phyloP scores from a whole-genome alignment of 2,888 invertebrate genomes.

The Agriotes lineatus region DNA sequence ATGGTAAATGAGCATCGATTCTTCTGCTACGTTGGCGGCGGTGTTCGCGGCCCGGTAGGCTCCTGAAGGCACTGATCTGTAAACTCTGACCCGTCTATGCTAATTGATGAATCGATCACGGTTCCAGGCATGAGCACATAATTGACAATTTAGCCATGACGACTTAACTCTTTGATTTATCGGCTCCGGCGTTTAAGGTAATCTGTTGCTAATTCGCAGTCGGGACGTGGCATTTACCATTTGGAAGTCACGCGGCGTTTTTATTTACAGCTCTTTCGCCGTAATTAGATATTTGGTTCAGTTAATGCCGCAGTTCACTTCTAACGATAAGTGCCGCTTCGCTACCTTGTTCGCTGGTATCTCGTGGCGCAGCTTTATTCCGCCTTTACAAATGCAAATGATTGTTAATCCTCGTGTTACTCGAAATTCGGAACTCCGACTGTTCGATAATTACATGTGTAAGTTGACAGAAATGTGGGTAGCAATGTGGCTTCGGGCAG shows the following conservation, averaged over 20 bases:
- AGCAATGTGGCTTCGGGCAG: conserved; percentile 38
- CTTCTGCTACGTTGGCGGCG: conserved; percentile 48
- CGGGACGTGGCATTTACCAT: conserved; percentile 20
- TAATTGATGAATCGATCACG: conserved; percentile 49
- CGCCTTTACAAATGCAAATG: conserved; percentile 35
- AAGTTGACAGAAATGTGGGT: conserved; percentile 39
- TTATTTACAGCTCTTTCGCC: conserved; percentile 31
- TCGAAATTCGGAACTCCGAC: conserved; percentile 34
- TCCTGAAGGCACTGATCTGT: conserved; percentile 43
- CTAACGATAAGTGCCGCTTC: conserved; percentile 21
- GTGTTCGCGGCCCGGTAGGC: conserved; percentile 45
- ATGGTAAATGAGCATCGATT: conserved; percentile 48
- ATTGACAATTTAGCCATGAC: conserved; percentile 44
- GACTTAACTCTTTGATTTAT: conserved; percentile 38
- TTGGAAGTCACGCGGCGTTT: conserved; percentile 34
- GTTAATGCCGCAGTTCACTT: conserved; percentile 25
- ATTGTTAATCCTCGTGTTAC: conserved; percentile 29
- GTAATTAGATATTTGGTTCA: conserved; percentile 26
- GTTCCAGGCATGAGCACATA: conserved; percentile 40
- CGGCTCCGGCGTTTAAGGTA: conserved; percentile 16
- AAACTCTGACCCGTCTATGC: conserved; percentile 45
- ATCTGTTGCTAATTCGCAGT: conserved; percentile 37
- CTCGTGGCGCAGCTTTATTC: conserved; percentile 29
- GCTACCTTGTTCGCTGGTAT: conserved; percentile 22
- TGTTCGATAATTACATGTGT: conserved; percentile 40